A percentile compares a stretch with the other conserved stretches of the same genome.
These are phyloP conservation scores for Schizaphis graminum DNA, from an alignment of 2,888 invertebrate genomes.

Conservation along the genomic window DNA sequence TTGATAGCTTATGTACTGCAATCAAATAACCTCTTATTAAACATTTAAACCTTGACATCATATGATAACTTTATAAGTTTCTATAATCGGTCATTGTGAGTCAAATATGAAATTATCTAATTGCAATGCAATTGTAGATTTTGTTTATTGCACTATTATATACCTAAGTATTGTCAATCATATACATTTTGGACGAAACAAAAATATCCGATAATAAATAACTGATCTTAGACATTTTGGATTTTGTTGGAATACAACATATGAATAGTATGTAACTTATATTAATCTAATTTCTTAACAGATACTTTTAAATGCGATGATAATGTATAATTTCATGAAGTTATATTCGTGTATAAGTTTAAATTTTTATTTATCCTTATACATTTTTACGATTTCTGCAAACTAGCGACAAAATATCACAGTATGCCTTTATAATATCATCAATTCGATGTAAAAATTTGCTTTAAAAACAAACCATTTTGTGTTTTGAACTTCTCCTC, in stretches of 20 bases:
- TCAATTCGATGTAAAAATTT: not conserved
- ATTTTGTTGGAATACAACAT: not conserved
- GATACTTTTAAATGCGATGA: not conserved
- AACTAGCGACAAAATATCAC: not conserved
- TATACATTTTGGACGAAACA: not conserved
- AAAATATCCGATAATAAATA: not conserved
- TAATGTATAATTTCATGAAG: not conserved
- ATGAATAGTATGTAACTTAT: not conserved
- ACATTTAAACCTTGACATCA: not conserved
- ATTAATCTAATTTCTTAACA: not conserved
- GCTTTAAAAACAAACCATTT: not conserved
- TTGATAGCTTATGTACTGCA: not conserved
- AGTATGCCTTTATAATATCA: not conserved
- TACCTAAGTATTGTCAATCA: not conserved
- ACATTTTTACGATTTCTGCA: not conserved
- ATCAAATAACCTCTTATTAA: not conserved
- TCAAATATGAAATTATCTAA: conserved; percentile 31
- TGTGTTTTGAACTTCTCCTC: not conserved
- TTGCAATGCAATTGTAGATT: not conserved
- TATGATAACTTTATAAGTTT: not conserved
- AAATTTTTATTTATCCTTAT: not conserved
- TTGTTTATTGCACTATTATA: not conserved
- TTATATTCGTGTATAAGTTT: not conserved
- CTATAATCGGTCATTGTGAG: not conserved
- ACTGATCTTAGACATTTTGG: not conserved